Conservation (phyloP, 2,888 invertebrate genomes). For the Xestia xanthographa region DNA sequence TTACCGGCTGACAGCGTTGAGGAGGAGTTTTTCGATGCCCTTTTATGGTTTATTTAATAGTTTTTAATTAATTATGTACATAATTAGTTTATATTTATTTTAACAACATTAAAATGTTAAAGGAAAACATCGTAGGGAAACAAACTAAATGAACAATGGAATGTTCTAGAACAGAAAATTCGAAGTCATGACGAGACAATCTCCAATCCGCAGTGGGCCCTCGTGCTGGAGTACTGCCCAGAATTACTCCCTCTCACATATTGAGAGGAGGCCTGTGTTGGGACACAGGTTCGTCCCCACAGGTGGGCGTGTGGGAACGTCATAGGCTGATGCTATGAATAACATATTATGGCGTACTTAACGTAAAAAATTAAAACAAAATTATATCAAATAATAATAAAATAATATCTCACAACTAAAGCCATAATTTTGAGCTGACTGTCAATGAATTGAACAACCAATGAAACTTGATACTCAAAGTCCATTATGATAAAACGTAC, state of each 20-base stretch:
- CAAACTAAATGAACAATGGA: no score
- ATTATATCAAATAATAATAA: not conserved
- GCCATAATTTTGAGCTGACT: not conserved
- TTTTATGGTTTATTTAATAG: no score
- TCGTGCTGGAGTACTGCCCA: not conserved
- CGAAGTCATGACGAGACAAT: not conserved
- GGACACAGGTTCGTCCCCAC: no score
- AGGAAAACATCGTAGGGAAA: not conserved
- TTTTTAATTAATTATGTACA: no score
- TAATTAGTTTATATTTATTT: no score
- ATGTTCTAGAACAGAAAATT: not conserved
- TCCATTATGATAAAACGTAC: not conserved
- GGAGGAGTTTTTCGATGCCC: no score
- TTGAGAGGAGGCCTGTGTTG: no score
- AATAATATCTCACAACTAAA: not conserved
- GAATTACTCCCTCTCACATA: not conserved
- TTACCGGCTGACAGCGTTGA: no score
- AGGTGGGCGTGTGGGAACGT: no score
- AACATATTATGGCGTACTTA: no score
- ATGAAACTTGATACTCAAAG: conserved; percentile 27
- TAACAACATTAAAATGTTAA: not conserved
- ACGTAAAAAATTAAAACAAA: no score
- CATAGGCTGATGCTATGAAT: no score
- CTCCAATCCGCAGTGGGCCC: not conserved
- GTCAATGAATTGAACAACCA: conserved; percentile 3